phyloP scores from a whole-genome alignment of 2,888 invertebrate genomes.

The Silvanus unidentatus region DNA sequence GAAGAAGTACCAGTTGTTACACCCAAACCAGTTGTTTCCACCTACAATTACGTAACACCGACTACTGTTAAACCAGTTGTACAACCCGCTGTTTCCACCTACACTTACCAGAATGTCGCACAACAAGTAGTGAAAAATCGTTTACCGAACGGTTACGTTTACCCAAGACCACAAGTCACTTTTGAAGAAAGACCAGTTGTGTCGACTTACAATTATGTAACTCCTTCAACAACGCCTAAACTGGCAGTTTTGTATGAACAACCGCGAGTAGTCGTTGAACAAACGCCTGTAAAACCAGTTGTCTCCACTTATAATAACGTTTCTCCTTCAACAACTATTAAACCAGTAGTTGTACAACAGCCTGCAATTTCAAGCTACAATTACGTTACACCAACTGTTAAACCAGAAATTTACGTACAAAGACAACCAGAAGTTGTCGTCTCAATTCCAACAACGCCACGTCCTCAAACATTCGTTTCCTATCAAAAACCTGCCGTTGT shows the following conservation, averaged over 20 bases:
- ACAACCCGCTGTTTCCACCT: conserved; percentile 16
- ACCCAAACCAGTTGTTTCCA: conserved; percentile 34
- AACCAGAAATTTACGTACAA: neutral
- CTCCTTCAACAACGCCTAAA: neutral
- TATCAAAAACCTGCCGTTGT: conserved; percentile 35
- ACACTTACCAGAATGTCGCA: conserved; percentile 44
- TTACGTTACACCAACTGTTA: conserved; percentile 10
- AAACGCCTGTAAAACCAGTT: conserved; percentile 11
- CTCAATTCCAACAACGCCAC: conserved; percentile 7
- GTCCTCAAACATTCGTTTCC: conserved; percentile 3
- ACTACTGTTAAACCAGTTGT: conserved; percentile 8
- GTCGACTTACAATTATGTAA: conserved; percentile 3
- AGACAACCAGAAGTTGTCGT: conserved; percentile 1
- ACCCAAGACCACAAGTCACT: conserved; percentile 7
- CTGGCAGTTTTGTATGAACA: conserved; percentile 3
- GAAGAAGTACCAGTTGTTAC: neutral
- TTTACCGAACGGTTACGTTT: conserved; percentile 4
- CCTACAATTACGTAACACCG: conserved; percentile 17
- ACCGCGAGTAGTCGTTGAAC: conserved; percentile 5
- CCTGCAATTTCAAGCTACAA: conserved; percentile 23
- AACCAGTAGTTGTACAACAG: conserved; percentile 3
- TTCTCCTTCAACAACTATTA: conserved; percentile 1
- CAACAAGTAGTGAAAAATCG: conserved; percentile 25
- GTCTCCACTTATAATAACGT: too few relatives aligned
- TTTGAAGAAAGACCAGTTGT: conserved; percentile 13